Base-by-base conservation (phyloP, 2,797 vertebrate species). In the Aldrovandia affinis region DNA sequence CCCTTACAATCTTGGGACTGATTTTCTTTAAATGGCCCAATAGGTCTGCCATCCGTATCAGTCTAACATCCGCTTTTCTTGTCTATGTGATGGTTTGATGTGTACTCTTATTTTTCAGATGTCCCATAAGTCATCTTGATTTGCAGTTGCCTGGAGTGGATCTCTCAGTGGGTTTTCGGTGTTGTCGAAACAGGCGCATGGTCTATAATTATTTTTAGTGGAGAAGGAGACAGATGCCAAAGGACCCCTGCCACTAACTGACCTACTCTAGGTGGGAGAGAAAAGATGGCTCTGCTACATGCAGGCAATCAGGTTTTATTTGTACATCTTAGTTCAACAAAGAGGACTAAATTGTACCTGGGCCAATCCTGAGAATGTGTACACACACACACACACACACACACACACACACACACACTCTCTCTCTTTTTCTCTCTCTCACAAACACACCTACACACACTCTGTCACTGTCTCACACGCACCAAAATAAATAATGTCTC, bases 281-380 rank as follows among this genome's bases (percentile, higher is more conserved):
- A 80, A 57, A 55, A 57, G 15, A 57, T 54, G 28, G 30, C 50
- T 55, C 36, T 80, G 50, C n/a, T 78, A 30, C 75, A 80, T 10
- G 78, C 20, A 80, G 78, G n/a, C 50, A 57, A 80, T 54, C 52
- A 33, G 28, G 7, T 80, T 54, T 80, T 2, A 80, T 80, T 79
- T 79, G 25, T 7, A 36, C 20, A 15, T 79, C 44, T 50, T n/a
- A 33, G 44, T 42, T 42, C 44, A 52, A 8, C 77, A 78, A 78
- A 3, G n/a, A 47, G 25, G 52, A n/a, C 42, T 10, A 12, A 47
- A 52, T 39, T 7, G 77, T 18, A 47, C 20, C 28, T 25, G 42
- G 18, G 22, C 75, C 68, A 73, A 20, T 14, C 33, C 6, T 9
- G 6, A 61, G 25, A 28, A 61, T n/a, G 25, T 9, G 59, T 9